phyloP scores from a whole-genome alignment of 1,140 invertebrate genomes.

The Parapsyche elsis region DNA sequence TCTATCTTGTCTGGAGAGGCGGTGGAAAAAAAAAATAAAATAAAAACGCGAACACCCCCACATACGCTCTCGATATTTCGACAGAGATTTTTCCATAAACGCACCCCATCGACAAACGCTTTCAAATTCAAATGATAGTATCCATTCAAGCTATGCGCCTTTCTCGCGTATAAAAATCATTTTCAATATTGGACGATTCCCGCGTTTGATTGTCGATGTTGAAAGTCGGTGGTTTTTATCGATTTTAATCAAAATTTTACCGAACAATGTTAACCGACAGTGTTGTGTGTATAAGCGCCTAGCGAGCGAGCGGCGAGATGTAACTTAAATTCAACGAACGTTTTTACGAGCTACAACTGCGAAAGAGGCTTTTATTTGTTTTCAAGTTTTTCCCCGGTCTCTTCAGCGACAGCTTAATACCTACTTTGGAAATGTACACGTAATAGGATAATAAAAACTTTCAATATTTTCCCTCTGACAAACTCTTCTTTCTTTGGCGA shows the following conservation, averaged over 20 bases:
- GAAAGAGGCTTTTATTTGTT: conserved; percentile 43
- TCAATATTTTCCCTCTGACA: conserved; percentile 31
- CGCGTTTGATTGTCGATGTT: too few species aligned
- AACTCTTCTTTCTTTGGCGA: neutral
- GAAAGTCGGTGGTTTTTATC: too few species aligned
- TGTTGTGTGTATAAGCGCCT: neutral
- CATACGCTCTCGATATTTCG: neutral
- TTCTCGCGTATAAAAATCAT: too few species aligned
- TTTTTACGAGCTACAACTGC: conserved; percentile 32
- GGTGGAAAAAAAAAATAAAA: neutral
- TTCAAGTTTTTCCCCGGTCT: conserved; percentile 14
- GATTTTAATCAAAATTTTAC: neutral
- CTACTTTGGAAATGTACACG: conserved; percentile 35
- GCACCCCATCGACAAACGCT: neutral
- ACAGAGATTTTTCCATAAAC: neutral
- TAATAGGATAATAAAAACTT: conserved; percentile 44
- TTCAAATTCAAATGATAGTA: neutral
- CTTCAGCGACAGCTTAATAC: conserved; percentile 18
- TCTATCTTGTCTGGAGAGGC: neutral
- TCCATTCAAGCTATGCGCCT: too few species aligned
- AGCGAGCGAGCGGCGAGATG: neutral
- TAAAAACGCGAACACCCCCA: neutral
- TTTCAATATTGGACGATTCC: too few species aligned
- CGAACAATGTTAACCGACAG: neutral
- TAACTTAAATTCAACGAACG: conserved; percentile 35